Conservation (phyloP, 2,888 invertebrate species). For the Biston stratarius region DNA sequence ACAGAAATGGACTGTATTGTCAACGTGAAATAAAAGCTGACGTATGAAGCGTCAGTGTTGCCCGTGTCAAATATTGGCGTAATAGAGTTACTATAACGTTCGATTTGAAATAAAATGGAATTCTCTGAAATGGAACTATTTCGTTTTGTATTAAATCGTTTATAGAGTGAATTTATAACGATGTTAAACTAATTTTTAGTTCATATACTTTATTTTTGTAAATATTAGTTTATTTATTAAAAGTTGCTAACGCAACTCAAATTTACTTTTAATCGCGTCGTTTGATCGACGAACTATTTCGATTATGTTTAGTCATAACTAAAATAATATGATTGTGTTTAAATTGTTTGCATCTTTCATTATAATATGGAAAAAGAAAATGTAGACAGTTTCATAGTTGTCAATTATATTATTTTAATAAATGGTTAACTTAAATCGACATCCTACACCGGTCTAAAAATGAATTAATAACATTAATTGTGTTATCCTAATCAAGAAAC, state of each 20-base stretch:
- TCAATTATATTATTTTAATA: not conserved
- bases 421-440: not conserved
- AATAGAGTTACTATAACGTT: slow-evolving; percentile 31
- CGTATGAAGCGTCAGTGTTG: slow-evolving; percentile 22
- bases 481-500: not conserved
- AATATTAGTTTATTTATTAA: slow-evolving; percentile 46
- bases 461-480: not conserved
- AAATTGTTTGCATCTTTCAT: not conserved
- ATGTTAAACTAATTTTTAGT: slow-evolving; percentile 44
- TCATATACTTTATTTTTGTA: slow-evolving; percentile 46
- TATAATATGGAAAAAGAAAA: not conserved
- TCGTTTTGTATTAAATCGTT: slow-evolving; percentile 27
- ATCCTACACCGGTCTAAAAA: not conserved
- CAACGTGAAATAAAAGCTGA: slow-evolving; percentile 12
- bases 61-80: slow-evolving; percentile 20
- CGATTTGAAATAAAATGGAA: slow-evolving; percentile 31
- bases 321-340: not conserved
- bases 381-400: not conserved
- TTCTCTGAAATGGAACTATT: not conserved
- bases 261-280: slow-evolving; percentile 19
- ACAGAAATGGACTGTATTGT: slow-evolving; percentile 31
- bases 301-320: not conserved
- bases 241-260: slow-evolving; percentile 40
- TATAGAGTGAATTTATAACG: slow-evolving; percentile 35
- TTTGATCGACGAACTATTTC: not conserved